Conservation (phyloP, 2,797 vertebrate species). For the Anabacerthia variegaticeps region DNA sequence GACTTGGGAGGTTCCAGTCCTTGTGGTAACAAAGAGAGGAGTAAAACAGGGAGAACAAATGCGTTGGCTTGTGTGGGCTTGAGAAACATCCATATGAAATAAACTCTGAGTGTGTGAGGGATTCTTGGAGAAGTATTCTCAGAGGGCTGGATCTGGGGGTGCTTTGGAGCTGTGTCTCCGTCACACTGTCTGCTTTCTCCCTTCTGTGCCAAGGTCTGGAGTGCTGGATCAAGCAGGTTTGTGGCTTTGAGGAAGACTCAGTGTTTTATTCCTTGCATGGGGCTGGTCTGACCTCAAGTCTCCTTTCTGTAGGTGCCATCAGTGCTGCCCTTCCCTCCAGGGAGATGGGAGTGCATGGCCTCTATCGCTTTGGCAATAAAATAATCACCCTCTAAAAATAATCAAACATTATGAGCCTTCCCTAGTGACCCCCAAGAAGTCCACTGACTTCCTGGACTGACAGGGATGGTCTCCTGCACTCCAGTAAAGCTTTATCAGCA, state of each 20-base stretch:
- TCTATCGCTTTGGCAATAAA: not conserved
- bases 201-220: not conserved
- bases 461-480: not conserved
- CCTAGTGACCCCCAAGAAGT: not conserved
- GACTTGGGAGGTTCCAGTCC: not conserved
- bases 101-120: not conserved
- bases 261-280: fast-evolving
- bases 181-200: not conserved
- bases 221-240: not conserved
- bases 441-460: not conserved
- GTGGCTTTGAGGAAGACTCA: not conserved
- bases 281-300: not conserved
- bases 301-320: not conserved
- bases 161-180: not conserved
- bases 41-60: not conserved
- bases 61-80: not conserved
- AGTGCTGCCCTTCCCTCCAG: not conserved
- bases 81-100: slow-evolving; percentile 32
- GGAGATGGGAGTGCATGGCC: not conserved
- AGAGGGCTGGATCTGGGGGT: not conserved
- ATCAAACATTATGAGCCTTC: not conserved
- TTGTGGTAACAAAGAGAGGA: not conserved
- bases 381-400: not conserved
- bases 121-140: not conserved
- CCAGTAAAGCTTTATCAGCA: not conserved